These are phyloP conservation scores for Sclerurus mexicanus DNA, from an alignment of 2,113 vertebrate genomes.

Conservation along the genomic window DNA sequence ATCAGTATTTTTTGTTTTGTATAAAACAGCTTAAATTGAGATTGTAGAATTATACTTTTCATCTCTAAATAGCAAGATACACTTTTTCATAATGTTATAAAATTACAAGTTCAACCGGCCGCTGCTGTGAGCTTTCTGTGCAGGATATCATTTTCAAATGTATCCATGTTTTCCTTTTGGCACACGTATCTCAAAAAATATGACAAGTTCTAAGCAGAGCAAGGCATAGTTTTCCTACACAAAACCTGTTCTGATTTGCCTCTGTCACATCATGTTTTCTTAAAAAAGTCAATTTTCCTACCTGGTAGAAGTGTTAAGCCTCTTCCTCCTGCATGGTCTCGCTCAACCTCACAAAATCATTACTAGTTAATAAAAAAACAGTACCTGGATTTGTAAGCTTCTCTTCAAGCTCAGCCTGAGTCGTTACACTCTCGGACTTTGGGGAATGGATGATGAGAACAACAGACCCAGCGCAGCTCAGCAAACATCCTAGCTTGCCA, in stretches of 20 bases:
- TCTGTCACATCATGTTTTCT: background rate
- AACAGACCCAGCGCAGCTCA: slow-evolving; percentile 91
- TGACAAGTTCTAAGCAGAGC: background rate
- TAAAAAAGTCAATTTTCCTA: background rate
- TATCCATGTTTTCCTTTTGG: background rate
- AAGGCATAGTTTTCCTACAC: background rate
- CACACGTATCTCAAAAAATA: background rate
- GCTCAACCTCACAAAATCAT: background rate
- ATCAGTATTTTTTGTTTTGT: background rate
- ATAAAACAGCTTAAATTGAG: background rate
- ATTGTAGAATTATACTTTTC: background rate
- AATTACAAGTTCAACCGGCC: background rate
- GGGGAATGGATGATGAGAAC: slow-evolving; percentile 94
- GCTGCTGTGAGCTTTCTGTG: background rate
- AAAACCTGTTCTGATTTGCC: background rate
- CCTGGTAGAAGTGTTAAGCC: background rate
- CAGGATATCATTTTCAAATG: background rate
- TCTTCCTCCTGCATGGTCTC: background rate
- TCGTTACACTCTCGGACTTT: slow-evolving; percentile 83
- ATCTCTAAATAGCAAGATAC: background rate
- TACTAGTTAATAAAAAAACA: background rate
- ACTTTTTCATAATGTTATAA: background rate
- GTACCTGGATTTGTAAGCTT: slow-evolving; percentile 92
- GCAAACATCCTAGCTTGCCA: slow-evolving; percentile 91
- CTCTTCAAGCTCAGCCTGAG: slow-evolving; percentile 87